Evolutionary conservation across 1,140 invertebrate genomes (phyloP).

Genomic region (Chrysopa pallens): DNA sequence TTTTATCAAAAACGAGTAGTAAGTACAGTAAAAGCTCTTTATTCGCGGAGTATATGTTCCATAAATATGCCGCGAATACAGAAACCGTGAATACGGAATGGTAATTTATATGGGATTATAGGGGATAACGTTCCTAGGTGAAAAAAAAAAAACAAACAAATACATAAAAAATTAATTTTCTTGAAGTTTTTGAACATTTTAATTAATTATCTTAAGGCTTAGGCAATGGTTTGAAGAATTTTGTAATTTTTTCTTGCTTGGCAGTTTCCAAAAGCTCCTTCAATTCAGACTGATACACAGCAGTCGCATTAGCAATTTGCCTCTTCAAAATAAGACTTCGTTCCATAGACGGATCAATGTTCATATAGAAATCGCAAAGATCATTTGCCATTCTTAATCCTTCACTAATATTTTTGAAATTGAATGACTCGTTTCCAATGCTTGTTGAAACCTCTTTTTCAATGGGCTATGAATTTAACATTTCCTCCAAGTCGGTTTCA

Average conservation of each 20-base stretch:
- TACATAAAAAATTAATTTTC: too few species aligned
- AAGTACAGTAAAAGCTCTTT: too few species aligned
- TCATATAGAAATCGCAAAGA: not conserved
- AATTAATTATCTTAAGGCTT: too few species aligned
- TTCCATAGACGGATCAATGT: not conserved
- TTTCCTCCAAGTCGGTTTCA: conserved; percentile 1
- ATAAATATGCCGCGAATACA: too few species aligned
- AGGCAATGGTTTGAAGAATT: too few species aligned
- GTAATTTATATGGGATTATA: too few species aligned
- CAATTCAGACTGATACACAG: not conserved
- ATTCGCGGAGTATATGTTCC: too few species aligned
- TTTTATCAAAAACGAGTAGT: too few species aligned
- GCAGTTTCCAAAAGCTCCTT: not conserved
- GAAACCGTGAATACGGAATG: too few species aligned
- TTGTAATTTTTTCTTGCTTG: not conserved
- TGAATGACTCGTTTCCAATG: conserved; percentile 1
- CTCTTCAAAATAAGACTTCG: conserved; percentile 1
- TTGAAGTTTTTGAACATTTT: too few species aligned
- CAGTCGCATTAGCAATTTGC: not conserved
- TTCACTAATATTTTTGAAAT: conserved; percentile 2
- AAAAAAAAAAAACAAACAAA: too few species aligned
- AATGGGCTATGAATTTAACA: not conserved
- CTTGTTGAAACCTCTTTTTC: not conserved
- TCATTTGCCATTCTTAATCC: not conserved
- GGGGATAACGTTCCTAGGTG: too few species aligned